Evolutionary conservation across 2,888 invertebrate genomes (phyloP), one percentile per base, ranked within the genome.

Genomic region (Leptura quadrifasciata): DNA sequence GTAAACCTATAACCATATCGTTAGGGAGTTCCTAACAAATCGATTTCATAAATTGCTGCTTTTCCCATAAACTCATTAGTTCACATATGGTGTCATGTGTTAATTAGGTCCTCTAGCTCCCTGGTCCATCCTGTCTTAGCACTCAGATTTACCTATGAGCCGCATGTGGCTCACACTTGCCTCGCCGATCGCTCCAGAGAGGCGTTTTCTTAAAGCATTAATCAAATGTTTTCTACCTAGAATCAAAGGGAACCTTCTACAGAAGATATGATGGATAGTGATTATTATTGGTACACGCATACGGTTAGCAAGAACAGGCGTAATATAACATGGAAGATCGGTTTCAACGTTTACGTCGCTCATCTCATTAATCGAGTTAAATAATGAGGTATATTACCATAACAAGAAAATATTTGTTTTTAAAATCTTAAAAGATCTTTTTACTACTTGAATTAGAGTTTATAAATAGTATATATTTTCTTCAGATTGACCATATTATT

Each of bases 1-100:
- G 18, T 60, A 63, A 57, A 58, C 60, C 75, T 72, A 77, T 72
- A 65, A 69, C 35, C 69, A 69, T 65, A 72, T 72, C 72, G 58
- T 77, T 69, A 78, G 74, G 80, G 79, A 76, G 79, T 80, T 78
- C 60, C 76, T 75, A 75, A 82, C 83, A 85, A 85, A 85, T 84
- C 83, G 82, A 78, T 78, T 72, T 79, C 75, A 55, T 76, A 82
- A 83, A 84, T 84, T 83, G 82, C 83, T 77, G 74, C 78, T 81
- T 83, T 85, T 85, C 86, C 83, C 86, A 86, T 84, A 82, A 83
- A 83, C 80, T 83, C 84, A 85, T 84, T 84, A 84, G 79, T 79
- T 71, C 81, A 81, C 85, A 85, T 83, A 79, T 84, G 86, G 85
- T 76, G 76, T 80, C 82, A 84, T 80, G 83, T 86, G 84, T 84